These are phyloP conservation scores for Pollenia angustigena DNA, from an alignment of 2,888 invertebrate species.

Conservation along the genomic window DNA sequence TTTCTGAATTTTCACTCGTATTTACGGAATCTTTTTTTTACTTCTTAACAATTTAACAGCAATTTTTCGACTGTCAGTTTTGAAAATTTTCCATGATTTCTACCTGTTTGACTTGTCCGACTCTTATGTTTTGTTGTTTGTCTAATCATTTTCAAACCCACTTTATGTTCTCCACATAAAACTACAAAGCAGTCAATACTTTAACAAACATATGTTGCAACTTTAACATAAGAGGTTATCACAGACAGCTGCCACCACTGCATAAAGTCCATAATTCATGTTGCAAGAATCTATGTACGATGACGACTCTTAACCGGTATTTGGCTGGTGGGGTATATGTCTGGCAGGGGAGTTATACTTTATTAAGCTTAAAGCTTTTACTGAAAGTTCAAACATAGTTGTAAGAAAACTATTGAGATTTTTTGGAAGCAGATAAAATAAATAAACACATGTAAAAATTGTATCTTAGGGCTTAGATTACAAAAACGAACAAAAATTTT, in stretches of 20 bases:
- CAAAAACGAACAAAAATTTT: no score
- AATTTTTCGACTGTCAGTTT: slow-evolving; percentile 27
- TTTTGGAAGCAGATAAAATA: no score
- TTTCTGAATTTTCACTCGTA: no score
- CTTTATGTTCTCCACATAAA: slow-evolving; percentile 12
- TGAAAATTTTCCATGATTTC: not conserved
- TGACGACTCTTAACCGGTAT: not conserved
- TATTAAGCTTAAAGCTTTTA: no score
- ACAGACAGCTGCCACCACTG: slow-evolving; percentile 4
- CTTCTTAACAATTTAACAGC: slow-evolving; percentile 24
- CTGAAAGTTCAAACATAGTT: no score
- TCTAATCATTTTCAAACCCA: not conserved
- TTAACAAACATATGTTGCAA: slow-evolving; percentile 4
- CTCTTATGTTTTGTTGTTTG: not conserved
- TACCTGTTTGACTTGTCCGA: not conserved
- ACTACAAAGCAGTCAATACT: not conserved
- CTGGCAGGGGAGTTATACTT: not conserved
- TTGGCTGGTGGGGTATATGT: not conserved
- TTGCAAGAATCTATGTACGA: not conserved
- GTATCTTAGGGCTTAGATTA: no score
- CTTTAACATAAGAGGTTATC: slow-evolving; percentile 15
- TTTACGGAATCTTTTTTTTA: not conserved
- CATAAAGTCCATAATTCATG: slow-evolving; percentile 17
- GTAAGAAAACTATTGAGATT: no score
- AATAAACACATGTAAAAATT: no score